phyloP scores from a whole-genome alignment of 2,797 vertebrate genomes.

The Schizopygopsis malacanthus region DNA sequence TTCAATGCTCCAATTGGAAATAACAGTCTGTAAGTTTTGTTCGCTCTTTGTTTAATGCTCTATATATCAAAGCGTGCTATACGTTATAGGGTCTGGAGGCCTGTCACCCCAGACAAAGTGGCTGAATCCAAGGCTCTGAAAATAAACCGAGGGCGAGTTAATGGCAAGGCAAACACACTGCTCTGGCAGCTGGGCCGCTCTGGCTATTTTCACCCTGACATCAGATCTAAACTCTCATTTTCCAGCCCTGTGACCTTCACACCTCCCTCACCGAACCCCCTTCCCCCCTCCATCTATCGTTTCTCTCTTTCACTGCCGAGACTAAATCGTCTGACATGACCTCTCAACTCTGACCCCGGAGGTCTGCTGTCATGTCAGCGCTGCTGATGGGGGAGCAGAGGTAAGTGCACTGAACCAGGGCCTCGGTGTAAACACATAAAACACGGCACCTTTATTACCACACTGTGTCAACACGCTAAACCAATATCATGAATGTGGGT shows the following conservation, averaged over 20 bases:
- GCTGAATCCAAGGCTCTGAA: slow-evolving; percentile 68
- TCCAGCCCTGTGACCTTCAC: slow-evolving; percentile 72
- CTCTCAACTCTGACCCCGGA: slow-evolving; percentile 70
- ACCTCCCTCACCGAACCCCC: slow-evolving; percentile 53
- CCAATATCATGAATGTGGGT: slow-evolving; percentile 26
- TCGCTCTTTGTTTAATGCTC: neutral
- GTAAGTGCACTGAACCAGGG: slow-evolving; percentile 57
- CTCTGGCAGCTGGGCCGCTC: slow-evolving; percentile 71
- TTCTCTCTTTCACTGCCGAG: slow-evolving; percentile 57
- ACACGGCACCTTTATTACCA: slow-evolving; percentile 40
- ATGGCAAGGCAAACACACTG: slow-evolving; percentile 77
- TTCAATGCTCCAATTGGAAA: neutral
- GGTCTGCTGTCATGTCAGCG: slow-evolving; percentile 73
- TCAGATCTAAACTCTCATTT: slow-evolving; percentile 75
- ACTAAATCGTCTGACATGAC: slow-evolving; percentile 71
- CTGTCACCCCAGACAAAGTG: slow-evolving; percentile 59
- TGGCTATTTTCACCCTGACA: slow-evolving; percentile 77
- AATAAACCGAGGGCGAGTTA: slow-evolving; percentile 76
- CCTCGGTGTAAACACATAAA: slow-evolving; percentile 61
- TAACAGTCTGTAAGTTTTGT: neutral
- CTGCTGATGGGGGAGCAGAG: slow-evolving; percentile 63
- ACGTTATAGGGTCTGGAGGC: slow-evolving; percentile 25
- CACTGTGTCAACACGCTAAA: slow-evolving; percentile 31
- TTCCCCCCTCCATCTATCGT: slow-evolving; percentile 33
- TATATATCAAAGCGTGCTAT: slow-evolving; percentile 33